A percentile compares a stretch with the other conserved stretches of the same genome.
Evolutionary conservation across 37 sponge, comb jelly and placozoan genomes (phyloP).

Genomic region (Agelas oroides): DNA sequence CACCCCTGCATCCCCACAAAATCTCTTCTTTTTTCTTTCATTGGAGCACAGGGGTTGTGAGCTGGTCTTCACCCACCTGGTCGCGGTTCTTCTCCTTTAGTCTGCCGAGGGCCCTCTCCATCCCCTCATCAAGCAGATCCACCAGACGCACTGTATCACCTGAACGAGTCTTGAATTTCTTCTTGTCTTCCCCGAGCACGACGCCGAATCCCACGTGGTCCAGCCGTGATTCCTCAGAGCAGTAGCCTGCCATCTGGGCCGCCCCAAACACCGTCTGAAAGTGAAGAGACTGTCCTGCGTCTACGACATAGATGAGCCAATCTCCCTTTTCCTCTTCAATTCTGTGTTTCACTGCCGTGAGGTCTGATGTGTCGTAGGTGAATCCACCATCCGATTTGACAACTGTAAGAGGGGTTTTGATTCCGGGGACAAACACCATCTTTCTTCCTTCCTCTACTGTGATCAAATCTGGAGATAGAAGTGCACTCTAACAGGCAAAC

Average conservation of each 20-base stretch:
- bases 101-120: constrained; percentile 78
- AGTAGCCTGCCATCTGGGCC: constrained; percentile 82
- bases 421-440: constrained; percentile 80
- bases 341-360: constrained; percentile 92
- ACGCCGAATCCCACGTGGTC: constrained; percentile 98
- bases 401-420: constrained; percentile 83
- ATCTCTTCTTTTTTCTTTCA: no score
- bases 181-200: constrained; percentile 96
- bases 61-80: no score
- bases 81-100: constrained; percentile 86
- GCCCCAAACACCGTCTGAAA: constrained; percentile 81
- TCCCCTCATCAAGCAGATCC: constrained; percentile 94
- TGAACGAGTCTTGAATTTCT: constrained; percentile 52
- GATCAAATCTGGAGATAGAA: constrained; percentile 65
- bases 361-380: constrained; percentile 98
- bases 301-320: constrained; percentile 97
- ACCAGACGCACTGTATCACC: constrained; percentile 87
- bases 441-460: constrained; percentile 84
- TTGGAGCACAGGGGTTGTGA: no score
- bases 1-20: no score
- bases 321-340: constrained; percentile 87
- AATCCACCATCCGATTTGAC: constrained; percentile 96
- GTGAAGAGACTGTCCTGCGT: constrained; percentile 91
- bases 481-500: no score
- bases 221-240: constrained; percentile 45